Evolutionary conservation across 2,113 vertebrate species (phyloP), one percentile per base, ranked within the genome.

Genomic region (Climacteris rufus): DNA sequence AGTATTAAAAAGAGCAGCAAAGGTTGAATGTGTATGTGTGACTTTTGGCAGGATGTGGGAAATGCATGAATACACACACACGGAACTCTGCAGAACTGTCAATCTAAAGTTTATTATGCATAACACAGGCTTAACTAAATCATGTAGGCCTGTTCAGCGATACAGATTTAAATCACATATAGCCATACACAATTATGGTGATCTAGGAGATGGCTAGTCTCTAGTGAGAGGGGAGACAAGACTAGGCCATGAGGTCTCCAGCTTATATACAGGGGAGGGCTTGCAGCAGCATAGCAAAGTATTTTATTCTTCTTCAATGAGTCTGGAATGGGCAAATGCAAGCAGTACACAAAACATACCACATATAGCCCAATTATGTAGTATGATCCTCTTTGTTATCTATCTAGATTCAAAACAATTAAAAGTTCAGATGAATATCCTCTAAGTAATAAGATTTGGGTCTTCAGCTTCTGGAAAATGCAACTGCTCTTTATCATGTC

Each of bases 351-450:
- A 50, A 76, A 68, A 27, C 6, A 39, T 4, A 9, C 4, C 1
- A 3, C 7, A 20, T 0, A 0, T 25, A 57, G 5, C 6, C 13
- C 19, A 20, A 3, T 13, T 7, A 8, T 2, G 3, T 6, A 42
- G 22, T 40, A 77, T 42, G 10, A 19, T 56, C 16, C 11, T 47
- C 8, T n/a, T 80, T 9, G 12, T 60, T 27, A 70, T 1, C 11
- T 27, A 30, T 3, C 14, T 5, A n/a, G 20, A 20, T 4, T 23
- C 0, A 15, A 56, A 68, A 52, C n/a, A 9, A 12, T 7, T 15
- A 5, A 27, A 71, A 52, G 59, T 54, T 3, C 44, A n/a, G 3
- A 2, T 8, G 1, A 35, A 23, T 49, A 45, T 28, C 11, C 22
- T 50, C 9, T 22, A 5, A 6, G 7, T 13, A 80, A 39, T 8